These are phyloP conservation scores for Sebastes trivittatus DNA, from an alignment of 2,797 vertebrate species.

Conservation along the genomic window DNA sequence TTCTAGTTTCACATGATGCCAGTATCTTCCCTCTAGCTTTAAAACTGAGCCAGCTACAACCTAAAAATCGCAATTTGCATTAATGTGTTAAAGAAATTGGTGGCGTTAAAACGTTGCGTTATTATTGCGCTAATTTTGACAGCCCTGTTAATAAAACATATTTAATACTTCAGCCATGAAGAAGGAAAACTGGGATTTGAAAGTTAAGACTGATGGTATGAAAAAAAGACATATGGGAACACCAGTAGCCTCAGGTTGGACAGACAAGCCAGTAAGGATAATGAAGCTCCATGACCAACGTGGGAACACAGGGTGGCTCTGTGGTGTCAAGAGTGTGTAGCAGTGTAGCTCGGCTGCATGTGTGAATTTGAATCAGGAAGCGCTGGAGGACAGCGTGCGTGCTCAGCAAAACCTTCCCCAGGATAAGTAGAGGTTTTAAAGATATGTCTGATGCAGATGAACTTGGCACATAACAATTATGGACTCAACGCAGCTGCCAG, in stretches of 20 bases:
- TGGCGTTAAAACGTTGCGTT: too few relatives aligned
- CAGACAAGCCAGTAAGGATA: neutral
- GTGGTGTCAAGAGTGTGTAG: constrained; percentile 3
- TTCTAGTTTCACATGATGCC: too few relatives aligned
- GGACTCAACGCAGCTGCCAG: constrained; percentile 26
- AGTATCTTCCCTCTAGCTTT: too few relatives aligned
- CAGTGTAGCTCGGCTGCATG: neutral
- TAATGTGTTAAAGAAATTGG: too few relatives aligned
- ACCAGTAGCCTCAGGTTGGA: constrained; percentile 5
- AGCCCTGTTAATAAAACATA: neutral
- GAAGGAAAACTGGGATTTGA: neutral
- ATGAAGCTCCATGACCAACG: neutral
- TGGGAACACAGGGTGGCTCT: neutral
- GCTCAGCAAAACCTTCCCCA: constrained; percentile 7
- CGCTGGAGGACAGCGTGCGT: neutral
- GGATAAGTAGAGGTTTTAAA: constrained; percentile 31
- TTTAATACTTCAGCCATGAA: neutral
- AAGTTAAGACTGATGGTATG: constrained; percentile 4
- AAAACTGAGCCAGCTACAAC: too few relatives aligned
- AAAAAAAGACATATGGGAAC: constrained; percentile 16
- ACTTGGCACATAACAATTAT: constrained; percentile 44
- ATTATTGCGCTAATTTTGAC: too few relatives aligned
- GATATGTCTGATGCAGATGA: constrained; percentile 19
- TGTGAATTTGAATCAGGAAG: neutral
- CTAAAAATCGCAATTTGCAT: too few relatives aligned